Base-by-base conservation (phyloP, 2,797 vertebrate genomes). In the Gouania willdenowi region DNA sequence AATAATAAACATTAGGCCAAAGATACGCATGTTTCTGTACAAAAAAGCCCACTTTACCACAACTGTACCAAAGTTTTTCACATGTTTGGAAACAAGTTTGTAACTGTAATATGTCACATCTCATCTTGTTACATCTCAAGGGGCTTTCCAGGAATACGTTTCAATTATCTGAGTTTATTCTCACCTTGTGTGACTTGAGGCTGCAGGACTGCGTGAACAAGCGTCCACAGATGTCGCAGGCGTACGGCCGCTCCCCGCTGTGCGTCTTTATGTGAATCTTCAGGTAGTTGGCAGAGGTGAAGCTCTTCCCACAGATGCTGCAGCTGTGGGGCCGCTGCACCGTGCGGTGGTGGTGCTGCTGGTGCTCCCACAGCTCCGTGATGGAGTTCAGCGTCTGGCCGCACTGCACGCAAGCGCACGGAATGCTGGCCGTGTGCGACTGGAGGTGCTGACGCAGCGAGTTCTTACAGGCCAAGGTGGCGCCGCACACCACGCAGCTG, bases 181-280 rank as follows among this genome's bases (percentile, higher is more conserved):
- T 10, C 2, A 86, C 80, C 80, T 76, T 80, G 21, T 89, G 88
- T 2, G 82, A 68, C 7, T 87, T 88, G 0, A 89, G 83, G 73
- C 82, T 84, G 68, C 82, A 79, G 41, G 82, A 77, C 59, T 88
- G 87, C 1, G 83, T 75, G 32, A 89, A 89, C 41, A 53, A 70
- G 24, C 79, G 82, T 0, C 82, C 71, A 1, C 88, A 89, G 58
- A 71, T 66, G 12, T 76, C 44, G 18, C 88, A 89, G 65, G 74
- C 11, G 55, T 71, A 88, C 0, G 86, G 84, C 41, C 42, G 63
- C 55, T 87, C 85, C 1, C 85, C 85, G 5, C 72, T 85, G 75
- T 89, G 87, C 1, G 72, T 68, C 55, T 75, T 82, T 60, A 78
- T 12, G 54, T 89, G 87, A 4, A 81, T 68, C 70, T 81, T 87